Evolutionary conservation across 2,888 invertebrate genomes (phyloP), one percentile per base, ranked within the genome.

Genomic region (Drosophila eohydei): DNA sequence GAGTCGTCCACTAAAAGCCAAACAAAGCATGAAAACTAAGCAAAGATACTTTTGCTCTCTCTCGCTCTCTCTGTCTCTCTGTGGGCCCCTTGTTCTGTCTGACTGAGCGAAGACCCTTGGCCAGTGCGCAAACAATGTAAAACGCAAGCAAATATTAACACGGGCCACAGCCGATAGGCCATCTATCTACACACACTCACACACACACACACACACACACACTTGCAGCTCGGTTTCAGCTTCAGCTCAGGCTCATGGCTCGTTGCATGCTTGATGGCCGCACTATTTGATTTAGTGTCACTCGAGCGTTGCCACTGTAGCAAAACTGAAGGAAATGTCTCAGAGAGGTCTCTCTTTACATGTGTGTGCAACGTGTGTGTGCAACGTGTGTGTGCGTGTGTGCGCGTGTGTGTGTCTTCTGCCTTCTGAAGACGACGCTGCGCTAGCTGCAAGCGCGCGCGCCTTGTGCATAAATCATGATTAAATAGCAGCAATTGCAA

Each of bases 111-210:
- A 36, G 32, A 51, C 63, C 73, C 76, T 68, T 78, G 85, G 82
- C 68, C 88, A 84, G 75, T 62, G 67, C 51, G 70, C 81, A 83
- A 82, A 83, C 83, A 83, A 82, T 84, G 88, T 88, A 88, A 84
- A 88, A 83, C 88, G 85, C 88, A 80, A 75, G 82, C 86, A 88
- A 83, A 88, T 88, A 83, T 88, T 88, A 83, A 83, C 88, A 83
- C 82, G 77, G 67, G 61, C 66, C 66, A 67, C 68, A 80, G 69
- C 57, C 76, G 72, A 78, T 76, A 78, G 80, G 80, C 80, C 72
- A 78, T 80, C 71, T 60, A 80, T 75, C 71, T 74, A 71, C 50
- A 60, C 48, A 28, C 55, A 51, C 36, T 55, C 26, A 36, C 41
- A 60, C 26, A 43, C 43, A 60, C 51, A 41, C 44, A 7, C 58